Base-by-base conservation (phyloP, 2,113 vertebrate genomes). In the Chunga burmeisteri region DNA sequence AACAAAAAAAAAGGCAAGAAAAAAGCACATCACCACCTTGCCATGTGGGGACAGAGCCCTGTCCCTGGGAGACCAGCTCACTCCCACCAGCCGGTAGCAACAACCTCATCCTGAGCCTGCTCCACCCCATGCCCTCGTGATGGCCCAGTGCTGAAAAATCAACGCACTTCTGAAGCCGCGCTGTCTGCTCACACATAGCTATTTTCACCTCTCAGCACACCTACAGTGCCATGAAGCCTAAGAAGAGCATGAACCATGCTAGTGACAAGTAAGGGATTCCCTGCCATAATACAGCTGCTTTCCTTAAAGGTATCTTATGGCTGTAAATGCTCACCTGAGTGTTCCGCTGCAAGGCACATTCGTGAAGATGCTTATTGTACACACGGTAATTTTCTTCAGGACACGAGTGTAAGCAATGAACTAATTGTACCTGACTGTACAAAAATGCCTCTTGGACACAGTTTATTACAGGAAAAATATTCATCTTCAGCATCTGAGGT, bases 1-100 rank as follows among this genome's bases (percentile, higher is more conserved):
- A 18, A 11, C 6, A 22, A 36, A 26, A 16, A 22, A 21, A 5
- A 8, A 13, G 6, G 0, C 2, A 2, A 1, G 2, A 11, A 38
- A 38, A 65, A 71, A 83, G 36, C 38, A 38, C 29, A 52, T 16
- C 7, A 25, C 11, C 34, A 71, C 38, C 47, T 62, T 50, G 32
- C 52, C 58, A 13, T 42, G 15, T 52, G 67, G 49, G 88, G 62
- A n/a, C 36, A 40, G 52, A 36, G 27, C 55, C 34, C 58, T 50
- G n/a, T 7, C 13, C 16, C 17, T 40, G 17, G 29, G 34, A 88
- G 22, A 67, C 47, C 50, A 53, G n/a, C 83, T 61, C 70, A 65
- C 38, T 77, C 59, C 29, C 40, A 88, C 67, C 26, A 67, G 42
- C 55, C 13, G 16, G 19, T 2, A 75, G 52, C 34, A 88, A 25